phyloP scores from a whole-genome alignment of 2,797 vertebrate genomes.

The Fringilla coelebs region DNA sequence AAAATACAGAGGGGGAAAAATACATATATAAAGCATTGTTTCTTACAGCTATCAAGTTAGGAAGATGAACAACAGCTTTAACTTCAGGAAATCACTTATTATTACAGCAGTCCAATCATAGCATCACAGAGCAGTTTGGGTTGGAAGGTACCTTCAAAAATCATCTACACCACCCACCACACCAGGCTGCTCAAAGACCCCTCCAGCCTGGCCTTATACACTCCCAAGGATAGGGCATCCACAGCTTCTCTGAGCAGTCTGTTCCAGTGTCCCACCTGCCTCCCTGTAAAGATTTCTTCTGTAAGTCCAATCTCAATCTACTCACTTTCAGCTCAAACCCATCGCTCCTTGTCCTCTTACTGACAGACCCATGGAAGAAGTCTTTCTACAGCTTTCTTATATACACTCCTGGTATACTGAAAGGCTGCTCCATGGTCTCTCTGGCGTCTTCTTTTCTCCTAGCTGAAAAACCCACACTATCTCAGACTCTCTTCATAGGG shows the following conservation, averaged over 20 bases:
- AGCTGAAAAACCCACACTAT: not conserved
- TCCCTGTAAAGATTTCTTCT: not conserved
- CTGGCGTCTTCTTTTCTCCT: not conserved
- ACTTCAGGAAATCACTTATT: not conserved
- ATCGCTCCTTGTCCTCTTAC: not conserved
- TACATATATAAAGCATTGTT: not conserved
- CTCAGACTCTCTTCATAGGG: not conserved
- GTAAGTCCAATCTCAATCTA: not conserved
- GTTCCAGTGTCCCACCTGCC: not conserved
- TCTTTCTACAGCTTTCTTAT: not conserved
- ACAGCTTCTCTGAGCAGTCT: not conserved
- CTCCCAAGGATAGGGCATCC: not conserved
- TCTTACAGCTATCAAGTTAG: not conserved
- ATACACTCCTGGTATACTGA: not conserved
- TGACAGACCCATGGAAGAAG: not conserved
- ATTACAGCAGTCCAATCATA: not conserved
- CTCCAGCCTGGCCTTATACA: not conserved
- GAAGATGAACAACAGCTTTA: not conserved
- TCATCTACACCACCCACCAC: not conserved
- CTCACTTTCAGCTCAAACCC: not conserved
- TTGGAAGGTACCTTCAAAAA: not conserved
- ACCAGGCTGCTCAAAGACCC: not conserved
- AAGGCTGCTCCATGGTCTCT: not conserved
- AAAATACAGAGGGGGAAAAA: fast-evolving
- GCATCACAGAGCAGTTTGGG: not conserved